These are phyloP conservation scores for Myripristis jacobus DNA, from an alignment of 2,797 vertebrate genomes.

Conservation along the genomic window DNA sequence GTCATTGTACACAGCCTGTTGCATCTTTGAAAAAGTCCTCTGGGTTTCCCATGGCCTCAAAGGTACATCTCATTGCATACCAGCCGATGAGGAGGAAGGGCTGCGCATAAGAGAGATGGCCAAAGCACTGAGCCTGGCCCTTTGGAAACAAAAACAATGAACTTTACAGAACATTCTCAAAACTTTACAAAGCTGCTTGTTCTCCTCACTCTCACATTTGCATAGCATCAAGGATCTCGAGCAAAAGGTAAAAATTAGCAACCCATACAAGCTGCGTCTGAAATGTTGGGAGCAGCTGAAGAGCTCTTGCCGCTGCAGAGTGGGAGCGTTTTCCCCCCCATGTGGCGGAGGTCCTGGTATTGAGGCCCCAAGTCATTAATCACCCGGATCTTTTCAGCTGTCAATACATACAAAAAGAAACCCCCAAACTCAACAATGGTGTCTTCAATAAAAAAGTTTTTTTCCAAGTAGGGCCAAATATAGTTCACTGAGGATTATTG, in stretches of 20 bases:
- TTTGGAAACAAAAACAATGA: slow-evolving; percentile 85
- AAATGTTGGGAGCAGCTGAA: slow-evolving; percentile 79
- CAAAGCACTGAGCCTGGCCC: slow-evolving; percentile 60
- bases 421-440: slow-evolving; percentile 83
- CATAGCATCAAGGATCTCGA: slow-evolving; percentile 71
- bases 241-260: slow-evolving; percentile 72
- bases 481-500: slow-evolving; percentile 78
- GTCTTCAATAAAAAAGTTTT: slow-evolving; percentile 74
- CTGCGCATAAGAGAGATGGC: slow-evolving; percentile 69
- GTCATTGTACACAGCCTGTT: slow-evolving; percentile 69
- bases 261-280: slow-evolving; percentile 69
- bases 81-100: slow-evolving; percentile 75
- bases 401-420: slow-evolving; percentile 89
- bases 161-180: slow-evolving; percentile 70
- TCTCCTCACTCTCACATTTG: slow-evolving; percentile 79
- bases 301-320: slow-evolving; percentile 73
- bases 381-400: slow-evolving; percentile 90
- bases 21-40: slow-evolving; percentile 61
- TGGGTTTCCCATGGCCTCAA: slow-evolving; percentile 85
- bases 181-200: slow-evolving; percentile 71
- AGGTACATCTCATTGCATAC: slow-evolving; percentile 78
- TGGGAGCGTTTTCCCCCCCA: slow-evolving; percentile 56
- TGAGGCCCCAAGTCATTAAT: slow-evolving; percentile 91
- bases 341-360: slow-evolving; percentile 78
- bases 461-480: slow-evolving; percentile 70